Conservation (phyloP, 2,797 vertebrate genomes). For the Botia almorhae region DNA sequence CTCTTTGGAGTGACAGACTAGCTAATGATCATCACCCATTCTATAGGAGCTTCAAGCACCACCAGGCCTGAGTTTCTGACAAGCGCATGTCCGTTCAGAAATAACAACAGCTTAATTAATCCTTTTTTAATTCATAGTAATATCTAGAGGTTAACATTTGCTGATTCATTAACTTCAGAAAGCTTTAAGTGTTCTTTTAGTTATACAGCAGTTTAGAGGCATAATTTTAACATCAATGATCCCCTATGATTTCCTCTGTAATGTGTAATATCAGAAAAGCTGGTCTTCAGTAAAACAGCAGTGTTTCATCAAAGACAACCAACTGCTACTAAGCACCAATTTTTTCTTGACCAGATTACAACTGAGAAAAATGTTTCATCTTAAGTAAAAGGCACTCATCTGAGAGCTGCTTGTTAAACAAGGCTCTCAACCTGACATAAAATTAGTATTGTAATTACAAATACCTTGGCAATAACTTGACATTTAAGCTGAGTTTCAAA, state of each 20-base stretch:
- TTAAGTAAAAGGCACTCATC: constrained; percentile 36
- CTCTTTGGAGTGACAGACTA: constrained; percentile 61
- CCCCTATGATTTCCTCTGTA: not conserved
- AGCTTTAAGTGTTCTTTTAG: constrained; percentile 9
- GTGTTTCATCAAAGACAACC: constrained; percentile 44
- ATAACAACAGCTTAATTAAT: constrained; percentile 24
- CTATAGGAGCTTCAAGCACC: constrained; percentile 33
- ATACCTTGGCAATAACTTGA: not conserved
- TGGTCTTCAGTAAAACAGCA: constrained; percentile 21
- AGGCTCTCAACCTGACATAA: not conserved
- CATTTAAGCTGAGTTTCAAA: not conserved
- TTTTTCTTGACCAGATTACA: constrained; percentile 28
- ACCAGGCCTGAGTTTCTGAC: not conserved
- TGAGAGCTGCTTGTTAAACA: constrained; percentile 12
- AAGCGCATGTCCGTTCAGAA: not conserved
- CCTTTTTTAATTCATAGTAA: constrained; percentile 2
- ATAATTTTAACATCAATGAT: constrained; percentile 7
- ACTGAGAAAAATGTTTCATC: constrained; percentile 35
- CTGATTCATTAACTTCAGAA: constrained; percentile 4
- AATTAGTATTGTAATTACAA: not conserved
- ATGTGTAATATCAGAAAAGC: not conserved
- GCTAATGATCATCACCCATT: constrained; percentile 66
- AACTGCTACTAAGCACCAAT: not conserved
- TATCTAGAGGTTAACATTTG: not conserved
- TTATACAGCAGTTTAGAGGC: constrained; percentile 12